Base-by-base conservation (phyloP, 2,113 vertebrate species). In the Epinephelus lanceolatus region DNA sequence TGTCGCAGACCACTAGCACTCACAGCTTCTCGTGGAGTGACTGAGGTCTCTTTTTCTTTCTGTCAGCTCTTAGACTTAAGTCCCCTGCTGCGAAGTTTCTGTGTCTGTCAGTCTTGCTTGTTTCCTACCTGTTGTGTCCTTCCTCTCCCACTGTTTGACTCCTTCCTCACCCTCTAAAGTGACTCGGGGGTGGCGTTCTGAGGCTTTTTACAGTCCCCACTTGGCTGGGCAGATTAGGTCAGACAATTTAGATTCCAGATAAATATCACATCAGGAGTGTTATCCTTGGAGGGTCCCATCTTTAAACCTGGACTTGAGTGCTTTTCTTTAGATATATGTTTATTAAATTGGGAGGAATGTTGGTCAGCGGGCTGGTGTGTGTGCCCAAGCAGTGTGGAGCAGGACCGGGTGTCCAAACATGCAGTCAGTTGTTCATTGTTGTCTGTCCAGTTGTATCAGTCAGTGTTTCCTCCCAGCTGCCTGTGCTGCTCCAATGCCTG, bases 21-120 rank as follows among this genome's bases (percentile, higher is more conserved):
- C 98, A 99, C 97, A 98, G 97, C 96, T 99, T 99, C 97, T 98
- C 98, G 93, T 99, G 98, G 98, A 99, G 95, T 97, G 97, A 99
- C 97, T 99, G 98, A 99, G 98, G 98, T 99, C 97, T 96, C 96
- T 95, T 95, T 96, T 90, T 84, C 63, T 94, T 78, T 80, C 95
- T 93, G 27, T 86, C 81, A 65, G 66, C 60, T 91, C 89, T 87
- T 93, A 92, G 80, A 11, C 70, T 69, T 57, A 45, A n/a, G 42
- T 33, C 49, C 91, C 88, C 76, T 81, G 61, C 88, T 89, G 80
- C 69, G 84, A 87, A 90, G 87, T 93, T 93, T 89, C 87, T 71
- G 65, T 91, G 85, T 91, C 84, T 83, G 81, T 91, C 74, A 78
- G 87, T 91, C 90, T 63, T 86, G 86, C 88, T 91, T 70, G 68